These are phyloP conservation scores for Oenanthe melanoleuca DNA, from an alignment of 2,113 vertebrate species.

Conservation along the genomic window DNA sequence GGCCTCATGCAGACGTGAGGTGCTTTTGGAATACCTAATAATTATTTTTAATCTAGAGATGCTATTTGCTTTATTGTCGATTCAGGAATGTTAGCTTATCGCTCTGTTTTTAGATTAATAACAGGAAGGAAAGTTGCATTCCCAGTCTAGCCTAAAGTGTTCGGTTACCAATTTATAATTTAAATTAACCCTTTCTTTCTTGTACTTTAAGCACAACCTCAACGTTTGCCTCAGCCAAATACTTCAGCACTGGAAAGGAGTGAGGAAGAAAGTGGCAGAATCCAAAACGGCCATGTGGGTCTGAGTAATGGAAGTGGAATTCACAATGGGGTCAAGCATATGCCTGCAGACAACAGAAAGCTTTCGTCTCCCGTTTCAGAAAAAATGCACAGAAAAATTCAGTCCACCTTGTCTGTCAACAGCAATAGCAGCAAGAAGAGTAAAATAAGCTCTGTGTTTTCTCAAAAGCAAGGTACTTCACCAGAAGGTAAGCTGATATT, in stretches of 20 bases:
- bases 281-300: conserved; percentile 74
- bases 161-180: background rate
- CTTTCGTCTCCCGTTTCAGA: conserved; percentile 86
- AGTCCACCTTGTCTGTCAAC: conserved; percentile 93
- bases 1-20: background rate
- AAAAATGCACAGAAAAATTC: conserved; percentile 92
- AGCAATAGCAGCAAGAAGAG: conserved; percentile 89
- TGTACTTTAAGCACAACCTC: conserved; percentile 85
- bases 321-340: conserved; percentile 69
- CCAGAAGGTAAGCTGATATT: conserved; percentile 87
- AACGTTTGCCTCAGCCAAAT: conserved; percentile 78
- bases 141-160: background rate
- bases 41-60: background rate
- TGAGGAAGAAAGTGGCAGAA: conserved; percentile 77
- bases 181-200: conserved; percentile 10
- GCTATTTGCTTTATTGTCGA: background rate
- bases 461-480: conserved; percentile 86
- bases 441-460: conserved; percentile 87
- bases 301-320: conserved; percentile 82
- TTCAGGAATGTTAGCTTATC: background rate
- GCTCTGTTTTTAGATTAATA: background rate
- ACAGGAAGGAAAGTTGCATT: background rate
- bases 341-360: conserved; percentile 75
- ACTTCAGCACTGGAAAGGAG: conserved; percentile 71
- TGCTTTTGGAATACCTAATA: background rate